phyloP scores from a whole-genome alignment of 2,797 vertebrate species.

The Eospalax fontanierii region DNA sequence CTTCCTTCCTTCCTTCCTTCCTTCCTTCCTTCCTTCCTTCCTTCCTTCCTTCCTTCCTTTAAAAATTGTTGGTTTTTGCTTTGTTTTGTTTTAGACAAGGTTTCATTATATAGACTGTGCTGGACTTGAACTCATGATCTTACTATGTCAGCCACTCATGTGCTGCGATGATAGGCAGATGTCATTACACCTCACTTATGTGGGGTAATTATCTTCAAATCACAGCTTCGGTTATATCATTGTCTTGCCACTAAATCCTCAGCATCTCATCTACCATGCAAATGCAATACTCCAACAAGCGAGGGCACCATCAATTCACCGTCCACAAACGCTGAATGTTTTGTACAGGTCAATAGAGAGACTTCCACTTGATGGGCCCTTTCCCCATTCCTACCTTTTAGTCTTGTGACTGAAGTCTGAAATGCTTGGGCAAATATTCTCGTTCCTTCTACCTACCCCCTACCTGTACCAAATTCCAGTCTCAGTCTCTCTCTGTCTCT shows the following conservation, averaged over 20 bases:
- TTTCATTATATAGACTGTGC: background rate
- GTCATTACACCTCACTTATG: background rate
- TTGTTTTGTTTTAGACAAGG: background rate
- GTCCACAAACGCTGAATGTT: background rate
- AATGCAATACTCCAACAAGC: background rate
- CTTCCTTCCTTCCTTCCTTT: no score
- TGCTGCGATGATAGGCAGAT: background rate
- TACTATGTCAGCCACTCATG: background rate
- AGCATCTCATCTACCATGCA: background rate
- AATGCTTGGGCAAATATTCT: background rate
- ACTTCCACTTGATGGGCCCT: background rate
- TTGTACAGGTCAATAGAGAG: background rate
- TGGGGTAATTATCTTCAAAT: background rate
- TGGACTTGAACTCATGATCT: background rate
- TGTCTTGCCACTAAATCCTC: background rate
- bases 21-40: no score
- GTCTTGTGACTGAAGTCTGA: background rate
- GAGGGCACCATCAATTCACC: background rate
- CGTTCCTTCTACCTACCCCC: background rate
- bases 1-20: no score
- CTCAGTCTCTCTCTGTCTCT: background rate
- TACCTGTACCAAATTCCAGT: background rate
- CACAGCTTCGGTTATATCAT: background rate
- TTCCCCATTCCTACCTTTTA: background rate
- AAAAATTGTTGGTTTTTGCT: no score